Conservation (phyloP, 1,140 invertebrate genomes). For the Neomicropteryx cornuta region DNA sequence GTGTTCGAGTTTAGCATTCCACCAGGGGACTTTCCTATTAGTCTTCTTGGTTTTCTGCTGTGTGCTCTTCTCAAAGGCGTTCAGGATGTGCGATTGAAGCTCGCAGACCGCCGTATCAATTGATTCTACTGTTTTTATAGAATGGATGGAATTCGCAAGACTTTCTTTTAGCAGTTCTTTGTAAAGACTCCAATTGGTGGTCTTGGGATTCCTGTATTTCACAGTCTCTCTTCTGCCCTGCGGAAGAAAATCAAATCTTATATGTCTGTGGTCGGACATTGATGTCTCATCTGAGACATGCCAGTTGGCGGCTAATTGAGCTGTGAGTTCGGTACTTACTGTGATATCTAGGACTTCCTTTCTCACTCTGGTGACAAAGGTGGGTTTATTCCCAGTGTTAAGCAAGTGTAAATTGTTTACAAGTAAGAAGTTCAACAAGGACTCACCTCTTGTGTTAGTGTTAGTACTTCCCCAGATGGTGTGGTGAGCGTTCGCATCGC, state of each 20-base stretch:
- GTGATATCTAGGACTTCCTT: conserved; percentile 8
- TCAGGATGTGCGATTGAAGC: background rate
- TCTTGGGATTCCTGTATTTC: conserved; percentile 1
- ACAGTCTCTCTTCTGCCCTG: background rate
- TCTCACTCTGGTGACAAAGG: conserved; percentile 8
- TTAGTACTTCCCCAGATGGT: conserved; percentile 14
- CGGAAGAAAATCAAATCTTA: background rate
- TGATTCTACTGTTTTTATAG: background rate
- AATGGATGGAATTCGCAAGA: background rate
- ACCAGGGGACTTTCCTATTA: background rate
- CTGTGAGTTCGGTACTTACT: background rate
- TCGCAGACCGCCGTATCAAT: background rate
- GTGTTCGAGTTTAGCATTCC: background rate
- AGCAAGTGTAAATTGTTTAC: conserved; percentile 7
- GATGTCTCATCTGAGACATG: conserved; percentile 1
- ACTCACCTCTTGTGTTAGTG: conserved; percentile 13
- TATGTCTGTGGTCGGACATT: conserved; percentile 5
- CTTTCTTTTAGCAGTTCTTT: background rate
- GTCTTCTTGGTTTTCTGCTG: background rate
- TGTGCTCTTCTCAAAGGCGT: background rate
- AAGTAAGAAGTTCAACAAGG: conserved; percentile 12
- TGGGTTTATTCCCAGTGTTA: conserved; percentile 11
- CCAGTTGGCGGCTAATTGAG: background rate
- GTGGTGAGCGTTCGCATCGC: conserved; percentile 17
- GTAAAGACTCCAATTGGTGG: conserved; percentile 3